Percentiles rank a stretch among this genome's conserved stretches.
phyloP scores from a whole-genome alignment of 2,888 invertebrate genomes.

The Lissocephala sabroskyi region DNA sequence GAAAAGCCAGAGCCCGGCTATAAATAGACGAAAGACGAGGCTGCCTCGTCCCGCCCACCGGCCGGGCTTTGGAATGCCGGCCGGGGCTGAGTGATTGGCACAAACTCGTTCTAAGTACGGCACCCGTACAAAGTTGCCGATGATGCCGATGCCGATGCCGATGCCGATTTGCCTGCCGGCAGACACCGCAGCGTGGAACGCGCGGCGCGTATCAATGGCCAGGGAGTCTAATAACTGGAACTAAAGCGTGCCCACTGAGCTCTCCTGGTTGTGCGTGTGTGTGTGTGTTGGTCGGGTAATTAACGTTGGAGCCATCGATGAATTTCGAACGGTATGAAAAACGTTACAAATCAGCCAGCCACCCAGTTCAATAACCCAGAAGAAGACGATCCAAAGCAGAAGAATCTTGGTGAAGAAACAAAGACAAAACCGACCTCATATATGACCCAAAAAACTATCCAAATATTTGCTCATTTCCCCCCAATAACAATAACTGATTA shows the following conservation, averaged over 20 bases:
- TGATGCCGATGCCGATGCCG: too few species aligned
- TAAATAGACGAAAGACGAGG: constrained; percentile 46
- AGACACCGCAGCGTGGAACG: too few species aligned
- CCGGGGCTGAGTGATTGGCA: constrained; percentile 62
- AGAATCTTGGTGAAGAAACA: background rate
- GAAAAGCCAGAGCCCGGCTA: constrained; percentile 41
- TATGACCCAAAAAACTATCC: background rate
- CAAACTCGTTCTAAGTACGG: constrained; percentile 23
- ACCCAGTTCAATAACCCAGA: constrained; percentile 46
- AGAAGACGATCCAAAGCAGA: background rate
- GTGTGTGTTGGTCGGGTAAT: constrained; percentile 27
- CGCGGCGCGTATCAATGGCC: constrained; percentile 3
- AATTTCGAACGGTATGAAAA: constrained; percentile 17
- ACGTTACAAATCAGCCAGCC: constrained; percentile 7
- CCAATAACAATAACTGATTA: too few species aligned
- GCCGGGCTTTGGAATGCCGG: constrained; percentile 42
- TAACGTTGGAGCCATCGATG: constrained; percentile 30
- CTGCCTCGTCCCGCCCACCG: constrained; percentile 38
- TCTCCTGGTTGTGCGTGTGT: too few species aligned
- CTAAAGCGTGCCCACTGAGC: constrained; percentile 47
- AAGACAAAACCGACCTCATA: background rate
- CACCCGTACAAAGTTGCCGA: too few species aligned
- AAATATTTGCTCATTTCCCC: too few species aligned
- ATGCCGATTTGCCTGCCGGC: too few species aligned
- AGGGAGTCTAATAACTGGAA: constrained; percentile 57